A percentile compares a stretch with the other conserved stretches of the same genome.
Conservation (phyloP, 53 echinoderm and acorn worm genomes). For the Apostichopus leukothele region DNA sequence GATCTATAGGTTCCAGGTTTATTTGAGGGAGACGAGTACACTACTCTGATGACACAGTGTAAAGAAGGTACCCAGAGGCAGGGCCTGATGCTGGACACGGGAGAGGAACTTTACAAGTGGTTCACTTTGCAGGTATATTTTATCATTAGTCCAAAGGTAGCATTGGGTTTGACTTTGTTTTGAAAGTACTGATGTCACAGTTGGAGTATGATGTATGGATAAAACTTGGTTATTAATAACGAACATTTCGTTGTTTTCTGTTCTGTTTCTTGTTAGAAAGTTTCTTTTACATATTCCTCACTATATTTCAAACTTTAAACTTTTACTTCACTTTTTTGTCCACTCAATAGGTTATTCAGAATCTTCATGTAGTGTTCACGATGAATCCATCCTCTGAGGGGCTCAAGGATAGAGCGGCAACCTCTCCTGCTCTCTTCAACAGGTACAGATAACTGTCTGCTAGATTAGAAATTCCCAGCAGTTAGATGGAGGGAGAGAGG, state of each 20-base stretch:
- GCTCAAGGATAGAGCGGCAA: constrained; percentile 97
- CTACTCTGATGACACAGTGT: constrained; percentile 98
- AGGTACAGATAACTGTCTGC: constrained; percentile 54
- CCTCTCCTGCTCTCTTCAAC: constrained; percentile 99
- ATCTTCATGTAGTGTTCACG: constrained; percentile 98
- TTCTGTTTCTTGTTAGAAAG: no score
- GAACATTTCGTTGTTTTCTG: neutral
- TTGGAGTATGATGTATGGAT: neutral
- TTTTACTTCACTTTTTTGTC: neutral
- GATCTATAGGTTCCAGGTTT: constrained; percentile 83
- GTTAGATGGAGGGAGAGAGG: neutral
- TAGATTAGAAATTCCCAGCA: no score
- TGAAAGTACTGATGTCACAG: neutral
- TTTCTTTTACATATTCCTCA: no score
- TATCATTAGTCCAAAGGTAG: no score
- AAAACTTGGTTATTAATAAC: no score
- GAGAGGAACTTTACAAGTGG: constrained; percentile 99
- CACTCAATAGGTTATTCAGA: constrained; percentile 72
- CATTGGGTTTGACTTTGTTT: neutral
- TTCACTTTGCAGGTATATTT: constrained; percentile 75
- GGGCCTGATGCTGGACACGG: constrained; percentile 95
- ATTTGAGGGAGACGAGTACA: constrained; percentile 99
- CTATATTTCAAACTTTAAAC: no score
- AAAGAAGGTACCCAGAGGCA: constrained; percentile 98
- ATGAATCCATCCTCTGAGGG: constrained; percentile 99